phyloP scores from a whole-genome alignment of 23 tunicate species.

The Diplosoma virens region DNA sequence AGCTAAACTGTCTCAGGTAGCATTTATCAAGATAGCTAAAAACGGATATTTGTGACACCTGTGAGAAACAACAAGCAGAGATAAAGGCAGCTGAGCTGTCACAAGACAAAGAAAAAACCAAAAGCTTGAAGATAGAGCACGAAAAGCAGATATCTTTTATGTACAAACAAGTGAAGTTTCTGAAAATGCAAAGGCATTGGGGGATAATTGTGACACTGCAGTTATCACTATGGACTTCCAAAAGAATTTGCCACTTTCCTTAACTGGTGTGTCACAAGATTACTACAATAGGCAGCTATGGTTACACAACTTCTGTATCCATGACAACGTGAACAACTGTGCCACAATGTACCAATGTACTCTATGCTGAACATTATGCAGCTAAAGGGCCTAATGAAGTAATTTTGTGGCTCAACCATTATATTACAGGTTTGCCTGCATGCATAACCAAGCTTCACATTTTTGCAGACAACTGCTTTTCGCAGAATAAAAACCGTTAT shows the following conservation, averaged over 20 bases:
- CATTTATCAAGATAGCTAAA: too few species aligned
- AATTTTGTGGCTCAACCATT: background rate
- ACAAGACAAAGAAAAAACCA: too few species aligned
- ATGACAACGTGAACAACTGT: slow-evolving; percentile 4
- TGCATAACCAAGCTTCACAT: slow-evolving; percentile 14
- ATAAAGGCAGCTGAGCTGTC: too few species aligned
- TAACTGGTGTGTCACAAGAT: slow-evolving; percentile 1
- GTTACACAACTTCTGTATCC: slow-evolving; percentile 26
- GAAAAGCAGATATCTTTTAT: too few species aligned
- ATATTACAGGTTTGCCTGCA: background rate
- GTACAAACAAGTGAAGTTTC: too few species aligned
- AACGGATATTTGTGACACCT: too few species aligned
- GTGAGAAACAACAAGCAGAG: too few species aligned
- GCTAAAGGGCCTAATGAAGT: slow-evolving; percentile 29
- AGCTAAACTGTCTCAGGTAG: too few species aligned
- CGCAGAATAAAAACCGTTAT: slow-evolving; percentile 19
- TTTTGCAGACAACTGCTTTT: slow-evolving; percentile 16
- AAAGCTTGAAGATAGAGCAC: too few species aligned
- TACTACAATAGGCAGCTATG: slow-evolving; percentile 19
- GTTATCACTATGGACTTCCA: too few species aligned
- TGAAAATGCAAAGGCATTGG: too few species aligned
- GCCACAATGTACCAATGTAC: slow-evolving; percentile 9
- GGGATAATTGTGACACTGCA: too few species aligned
- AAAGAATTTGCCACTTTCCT: slow-evolving; percentile 5
- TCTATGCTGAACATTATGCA: slow-evolving; percentile 6